phyloP scores from a whole-genome alignment of 2,113 vertebrate genomes.

The Salvator merianae region DNA sequence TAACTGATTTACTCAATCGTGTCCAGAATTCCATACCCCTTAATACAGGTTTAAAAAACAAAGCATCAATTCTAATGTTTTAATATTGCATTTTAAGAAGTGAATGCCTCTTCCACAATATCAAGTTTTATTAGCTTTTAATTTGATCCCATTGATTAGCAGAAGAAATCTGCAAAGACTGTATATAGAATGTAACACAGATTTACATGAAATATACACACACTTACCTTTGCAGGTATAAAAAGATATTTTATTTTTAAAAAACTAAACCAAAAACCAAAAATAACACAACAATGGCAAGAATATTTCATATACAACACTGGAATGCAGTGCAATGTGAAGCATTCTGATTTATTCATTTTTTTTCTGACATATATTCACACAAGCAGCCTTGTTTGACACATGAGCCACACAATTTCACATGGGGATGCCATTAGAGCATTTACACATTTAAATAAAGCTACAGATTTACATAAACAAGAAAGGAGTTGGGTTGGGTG shows the following conservation, averaged over 20 bases:
- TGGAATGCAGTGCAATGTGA: slow-evolving; percentile 74
- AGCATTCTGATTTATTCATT: slow-evolving; percentile 63
- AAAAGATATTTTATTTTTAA: slow-evolving; percentile 63
- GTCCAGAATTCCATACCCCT: slow-evolving; percentile 26
- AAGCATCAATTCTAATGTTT: slow-evolving; percentile 7
- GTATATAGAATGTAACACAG: slow-evolving; percentile 53
- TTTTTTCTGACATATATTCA: slow-evolving; percentile 70
- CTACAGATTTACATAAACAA: slow-evolving; percentile 72
- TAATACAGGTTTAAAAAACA: not conserved
- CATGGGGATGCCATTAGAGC: slow-evolving; percentile 75
- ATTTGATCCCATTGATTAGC: not conserved
- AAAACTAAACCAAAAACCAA: slow-evolving; percentile 64
- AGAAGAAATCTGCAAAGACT: slow-evolving; percentile 25
- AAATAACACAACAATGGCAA: slow-evolving; percentile 71
- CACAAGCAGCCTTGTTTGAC: slow-evolving; percentile 80
- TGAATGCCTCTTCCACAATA: slow-evolving; percentile 4
- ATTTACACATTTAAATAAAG: slow-evolving; percentile 73
- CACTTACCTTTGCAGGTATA: slow-evolving; percentile 77
- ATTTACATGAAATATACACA: slow-evolving; percentile 53
- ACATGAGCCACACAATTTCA: slow-evolving; percentile 84
- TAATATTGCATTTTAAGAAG: slow-evolving; percentile 7
- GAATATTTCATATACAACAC: slow-evolving; percentile 70
- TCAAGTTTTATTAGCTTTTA: not conserved
- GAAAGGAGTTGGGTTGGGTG: slow-evolving; percentile 55
- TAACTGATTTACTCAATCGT: not conserved